Evolutionary conservation across 2,888 invertebrate species (phyloP).

Genomic region (Notodonta ziczac): DNA sequence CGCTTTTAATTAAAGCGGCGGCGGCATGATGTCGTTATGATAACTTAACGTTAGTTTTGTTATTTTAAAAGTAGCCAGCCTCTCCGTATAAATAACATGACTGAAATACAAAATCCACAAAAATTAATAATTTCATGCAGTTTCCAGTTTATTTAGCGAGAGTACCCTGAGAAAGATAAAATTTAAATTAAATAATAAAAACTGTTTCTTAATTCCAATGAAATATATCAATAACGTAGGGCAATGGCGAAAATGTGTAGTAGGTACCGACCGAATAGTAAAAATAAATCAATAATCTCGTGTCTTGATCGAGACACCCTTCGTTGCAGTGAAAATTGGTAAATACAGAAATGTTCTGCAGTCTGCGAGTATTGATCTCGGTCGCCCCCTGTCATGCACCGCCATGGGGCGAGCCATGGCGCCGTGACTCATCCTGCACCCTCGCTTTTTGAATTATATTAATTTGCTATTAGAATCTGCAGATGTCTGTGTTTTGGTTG

Average conservation of each 20-base stretch:
- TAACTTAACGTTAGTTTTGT: no score
- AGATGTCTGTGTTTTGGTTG: conserved; percentile 10
- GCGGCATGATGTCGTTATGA: no score
- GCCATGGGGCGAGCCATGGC: conserved; percentile 32
- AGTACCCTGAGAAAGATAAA: no score
- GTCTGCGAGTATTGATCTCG: conserved; percentile 51
- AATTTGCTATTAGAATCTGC: conserved; percentile 10
- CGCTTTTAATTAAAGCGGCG: not conserved
- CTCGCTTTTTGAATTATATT: conserved; percentile 26
- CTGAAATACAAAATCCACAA: no score
- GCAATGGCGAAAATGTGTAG: no score
- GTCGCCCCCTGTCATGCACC: conserved; percentile 25
- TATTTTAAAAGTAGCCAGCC: no score
- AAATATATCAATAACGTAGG: no score
- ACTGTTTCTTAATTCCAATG: no score
- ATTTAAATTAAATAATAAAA: no score
- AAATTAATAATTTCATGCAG: no score
- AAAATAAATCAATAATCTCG: conserved; percentile 28
- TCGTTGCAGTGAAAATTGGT: conserved; percentile 21
- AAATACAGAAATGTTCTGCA: conserved; percentile 31
- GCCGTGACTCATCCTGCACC: conserved; percentile 41
- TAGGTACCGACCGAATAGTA: not conserved
- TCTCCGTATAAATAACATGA: no score
- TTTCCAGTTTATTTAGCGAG: no score
- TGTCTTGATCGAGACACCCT: conserved; percentile 24